A percentile compares a stretch with the other conserved stretches of the same genome.
Evolutionary conservation across 2,797 vertebrate genomes (phyloP).

Genomic region (Spatula clypeata): DNA sequence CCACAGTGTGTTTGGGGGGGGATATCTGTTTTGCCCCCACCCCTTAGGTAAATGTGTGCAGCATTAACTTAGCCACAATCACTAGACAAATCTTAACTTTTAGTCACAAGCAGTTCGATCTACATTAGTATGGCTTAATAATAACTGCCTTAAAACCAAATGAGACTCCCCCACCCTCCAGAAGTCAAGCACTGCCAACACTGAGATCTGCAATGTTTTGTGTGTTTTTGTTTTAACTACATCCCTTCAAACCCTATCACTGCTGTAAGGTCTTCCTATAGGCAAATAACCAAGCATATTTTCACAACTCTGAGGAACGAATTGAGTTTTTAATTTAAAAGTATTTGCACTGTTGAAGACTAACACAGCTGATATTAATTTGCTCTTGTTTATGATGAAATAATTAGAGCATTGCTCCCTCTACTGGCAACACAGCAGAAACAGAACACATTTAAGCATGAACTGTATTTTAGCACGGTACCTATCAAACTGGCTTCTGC

Average conservation of each 20-base stretch:
- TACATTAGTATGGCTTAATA: not conserved
- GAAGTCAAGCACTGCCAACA: not conserved
- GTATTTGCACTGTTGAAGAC: not conserved
- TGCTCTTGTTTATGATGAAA: not conserved
- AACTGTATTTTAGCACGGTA: not conserved
- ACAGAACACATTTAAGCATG: not conserved
- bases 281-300: not conserved
- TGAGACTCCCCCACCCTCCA: not conserved
- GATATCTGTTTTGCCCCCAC: not conserved
- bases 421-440: constrained; percentile 25
- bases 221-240: not conserved
- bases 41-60: not conserved
- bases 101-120: not conserved
- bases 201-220: not conserved
- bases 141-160: not conserved
- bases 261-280: not conserved
- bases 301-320: not conserved
- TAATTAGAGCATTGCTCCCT: constrained; percentile 41
- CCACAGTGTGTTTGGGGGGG: rapidly evolving
- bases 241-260: not conserved
- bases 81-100: not conserved
- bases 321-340: not conserved
- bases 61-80: not conserved
- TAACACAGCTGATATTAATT: not conserved
- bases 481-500: not conserved